Evolutionary conservation across 2,113 vertebrate species (phyloP).

Genomic region (Petaurus breviceps): DNA sequence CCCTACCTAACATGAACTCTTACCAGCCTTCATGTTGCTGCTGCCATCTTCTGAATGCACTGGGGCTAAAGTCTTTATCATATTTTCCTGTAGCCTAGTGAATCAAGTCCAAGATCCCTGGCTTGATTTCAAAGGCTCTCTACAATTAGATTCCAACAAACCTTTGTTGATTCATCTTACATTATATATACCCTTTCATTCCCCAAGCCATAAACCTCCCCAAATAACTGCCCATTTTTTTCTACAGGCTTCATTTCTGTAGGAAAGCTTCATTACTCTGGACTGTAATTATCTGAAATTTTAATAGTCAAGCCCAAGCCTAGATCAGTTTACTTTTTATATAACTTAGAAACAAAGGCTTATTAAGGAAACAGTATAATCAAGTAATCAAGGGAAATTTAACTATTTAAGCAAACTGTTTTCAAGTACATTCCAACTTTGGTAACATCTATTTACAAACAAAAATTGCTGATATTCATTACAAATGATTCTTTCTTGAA

Average conservation of each 20-base stretch:
- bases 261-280: slow-evolving; percentile 6
- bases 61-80: neutral
- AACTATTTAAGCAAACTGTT: neutral
- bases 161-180: neutral
- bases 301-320: neutral
- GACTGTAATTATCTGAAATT: slow-evolving; percentile 14
- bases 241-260: slow-evolving; percentile 12
- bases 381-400: slow-evolving; percentile 28
- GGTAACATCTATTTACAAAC: slow-evolving; percentile 11
- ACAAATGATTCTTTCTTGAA: neutral
- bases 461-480: neutral
- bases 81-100: neutral
- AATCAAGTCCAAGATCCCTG: neutral
- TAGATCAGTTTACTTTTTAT: neutral
- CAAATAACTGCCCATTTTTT: neutral
- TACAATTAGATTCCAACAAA: neutral
- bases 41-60: neutral
- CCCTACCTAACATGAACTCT: neutral
- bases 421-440: slow-evolving; percentile 25
- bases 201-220: neutral
- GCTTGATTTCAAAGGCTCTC: neutral
- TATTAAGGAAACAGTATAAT: neutral
- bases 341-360: neutral
- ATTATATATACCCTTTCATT: neutral
- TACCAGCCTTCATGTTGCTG: neutral